Percentiles rank a stretch among this genome's conserved stretches.
phyloP scores from a whole-genome alignment of 2,113 vertebrate species.

The Puma concolor region DNA sequence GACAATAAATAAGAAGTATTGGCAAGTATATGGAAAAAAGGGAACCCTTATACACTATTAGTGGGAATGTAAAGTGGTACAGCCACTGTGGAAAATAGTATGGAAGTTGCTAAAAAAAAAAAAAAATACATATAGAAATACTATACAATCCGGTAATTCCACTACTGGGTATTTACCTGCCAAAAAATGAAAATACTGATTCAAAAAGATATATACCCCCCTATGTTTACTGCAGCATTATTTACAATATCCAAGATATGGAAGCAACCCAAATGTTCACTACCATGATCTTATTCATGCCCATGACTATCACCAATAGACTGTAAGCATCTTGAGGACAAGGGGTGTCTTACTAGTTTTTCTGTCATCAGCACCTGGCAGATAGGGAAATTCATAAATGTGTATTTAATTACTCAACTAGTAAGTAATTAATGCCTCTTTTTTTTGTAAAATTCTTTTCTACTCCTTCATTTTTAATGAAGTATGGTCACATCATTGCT shows the following conservation, averaged over 20 bases:
- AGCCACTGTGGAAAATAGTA: too few species aligned
- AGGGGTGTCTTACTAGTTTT: neutral
- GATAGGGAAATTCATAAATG: neutral
- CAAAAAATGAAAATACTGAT: neutral
- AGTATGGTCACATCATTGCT: neutral
- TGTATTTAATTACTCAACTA: neutral
- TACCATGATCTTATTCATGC: neutral
- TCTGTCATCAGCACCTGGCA: neutral
- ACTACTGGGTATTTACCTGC: neutral
- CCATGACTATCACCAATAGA: neutral
- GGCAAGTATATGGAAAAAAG: too few species aligned
- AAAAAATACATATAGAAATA: too few species aligned
- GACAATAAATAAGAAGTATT: too few species aligned
- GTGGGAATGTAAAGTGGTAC: too few species aligned
- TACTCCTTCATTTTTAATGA: neutral
- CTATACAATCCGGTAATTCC: neutral
- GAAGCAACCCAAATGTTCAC: neutral
- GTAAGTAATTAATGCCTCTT: neutral
- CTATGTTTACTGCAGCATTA: neutral
- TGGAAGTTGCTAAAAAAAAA: too few species aligned
- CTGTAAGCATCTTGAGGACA: neutral
- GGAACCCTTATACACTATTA: too few species aligned
- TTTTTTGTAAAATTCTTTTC: neutral
- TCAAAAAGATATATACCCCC: neutral
- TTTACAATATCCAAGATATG: neutral